phyloP scores from a whole-genome alignment of 2,113 vertebrate species.

The Gambusia holbrooki region DNA sequence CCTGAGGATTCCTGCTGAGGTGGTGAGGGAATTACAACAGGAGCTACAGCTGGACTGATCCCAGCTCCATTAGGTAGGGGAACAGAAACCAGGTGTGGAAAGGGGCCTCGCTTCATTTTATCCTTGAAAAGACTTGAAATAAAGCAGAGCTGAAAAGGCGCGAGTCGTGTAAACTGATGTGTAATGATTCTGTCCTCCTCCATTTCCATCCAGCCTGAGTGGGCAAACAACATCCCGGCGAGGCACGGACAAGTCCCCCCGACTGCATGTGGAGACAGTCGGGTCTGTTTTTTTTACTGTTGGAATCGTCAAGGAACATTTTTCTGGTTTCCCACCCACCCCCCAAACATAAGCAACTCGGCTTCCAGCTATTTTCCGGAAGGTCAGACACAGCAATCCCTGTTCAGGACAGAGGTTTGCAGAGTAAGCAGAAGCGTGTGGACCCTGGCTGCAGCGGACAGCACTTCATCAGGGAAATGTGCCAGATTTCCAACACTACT shows the following conservation, averaged over 20 bases:
- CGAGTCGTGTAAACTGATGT: slow-evolving; percentile 31
- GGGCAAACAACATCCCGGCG: neutral
- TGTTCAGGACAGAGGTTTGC: slow-evolving; percentile 19
- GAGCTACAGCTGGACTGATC: slow-evolving; percentile 29
- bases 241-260: neutral
- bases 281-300: neutral
- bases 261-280: neutral
- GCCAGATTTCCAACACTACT: slow-evolving; percentile 9
- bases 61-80: slow-evolving; percentile 5
- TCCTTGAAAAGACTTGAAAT: slow-evolving; percentile 27
- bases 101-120: slow-evolving; percentile 10
- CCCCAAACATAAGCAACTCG: neutral
- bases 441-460: slow-evolving; percentile 15
- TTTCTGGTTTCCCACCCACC: neutral
- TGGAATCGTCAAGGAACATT: neutral
- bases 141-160: slow-evolving; percentile 16
- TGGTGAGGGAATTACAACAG: slow-evolving; percentile 14
- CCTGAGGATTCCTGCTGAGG: slow-evolving; percentile 30
- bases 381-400: slow-evolving; percentile 9
- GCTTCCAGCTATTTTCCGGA: neutral
- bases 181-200: slow-evolving; percentile 59
- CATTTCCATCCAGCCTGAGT: slow-evolving; percentile 29
- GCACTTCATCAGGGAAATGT: slow-evolving; percentile 42
- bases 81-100: neutral
- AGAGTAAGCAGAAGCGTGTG: slow-evolving; percentile 41